phyloP scores from a whole-genome alignment of 2,797 vertebrate genomes.

The Tokudaia tokunoshimensis region DNA sequence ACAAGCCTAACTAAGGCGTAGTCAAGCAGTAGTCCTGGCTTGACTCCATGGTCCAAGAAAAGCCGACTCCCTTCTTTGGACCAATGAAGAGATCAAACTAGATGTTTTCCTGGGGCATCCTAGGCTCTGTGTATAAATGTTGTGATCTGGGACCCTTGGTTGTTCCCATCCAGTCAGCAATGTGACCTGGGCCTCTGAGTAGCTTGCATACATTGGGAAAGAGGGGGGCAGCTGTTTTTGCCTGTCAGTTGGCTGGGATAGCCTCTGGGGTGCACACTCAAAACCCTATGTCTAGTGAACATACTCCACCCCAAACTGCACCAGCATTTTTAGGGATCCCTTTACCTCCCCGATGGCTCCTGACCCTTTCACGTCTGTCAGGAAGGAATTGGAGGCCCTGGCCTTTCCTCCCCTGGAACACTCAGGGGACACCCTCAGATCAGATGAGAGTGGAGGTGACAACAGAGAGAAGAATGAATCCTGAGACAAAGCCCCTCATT shows the following conservation, averaged over 20 bases:
- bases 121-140: not conserved
- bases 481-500: slow-evolving; percentile 51
- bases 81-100: not conserved
- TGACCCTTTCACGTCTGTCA: slow-evolving; percentile 72
- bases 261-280: not conserved
- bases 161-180: not conserved
- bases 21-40: not conserved
- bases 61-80: slow-evolving; percentile 22
- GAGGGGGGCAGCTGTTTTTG: not conserved
- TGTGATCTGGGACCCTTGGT: not conserved
- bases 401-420: slow-evolving; percentile 52
- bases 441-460: slow-evolving; percentile 56
- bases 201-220: not conserved
- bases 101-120: not conserved
- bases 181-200: not conserved
- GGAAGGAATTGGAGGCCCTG: slow-evolving; percentile 69
- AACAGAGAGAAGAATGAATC: slow-evolving; percentile 77
- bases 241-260: not conserved
- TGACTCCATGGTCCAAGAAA: slow-evolving; percentile 20
- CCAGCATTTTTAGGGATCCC: slow-evolving; percentile 62
- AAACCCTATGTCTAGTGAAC: not conserved
- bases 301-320: not conserved
- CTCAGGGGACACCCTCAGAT: slow-evolving; percentile 48
- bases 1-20: not conserved
- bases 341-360: slow-evolving; percentile 52